phyloP scores from a whole-genome alignment of 2,113 vertebrate genomes.

The Platysternon megacephalum region DNA sequence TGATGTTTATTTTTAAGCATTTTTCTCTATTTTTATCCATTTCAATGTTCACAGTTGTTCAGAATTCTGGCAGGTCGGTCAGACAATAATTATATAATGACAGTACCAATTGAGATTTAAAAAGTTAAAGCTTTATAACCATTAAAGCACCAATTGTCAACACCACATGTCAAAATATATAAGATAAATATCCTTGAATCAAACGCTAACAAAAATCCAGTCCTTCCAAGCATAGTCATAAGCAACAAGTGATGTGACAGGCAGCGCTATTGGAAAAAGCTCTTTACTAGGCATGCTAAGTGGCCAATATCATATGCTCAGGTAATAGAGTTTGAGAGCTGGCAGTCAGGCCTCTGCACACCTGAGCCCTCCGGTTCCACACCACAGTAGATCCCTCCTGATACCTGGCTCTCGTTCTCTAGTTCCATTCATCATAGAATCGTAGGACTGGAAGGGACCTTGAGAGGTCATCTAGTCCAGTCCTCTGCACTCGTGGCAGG shows the following conservation, averaged over 20 bases:
- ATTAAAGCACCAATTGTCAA: background rate
- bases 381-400: background rate
- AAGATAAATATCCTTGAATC: background rate
- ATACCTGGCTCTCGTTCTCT: background rate
- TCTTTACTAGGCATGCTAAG: background rate
- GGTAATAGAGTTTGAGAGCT: background rate
- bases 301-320: background rate
- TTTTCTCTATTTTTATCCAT: background rate
- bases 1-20: background rate
- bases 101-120: background rate
- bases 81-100: background rate
- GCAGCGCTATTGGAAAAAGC: background rate
- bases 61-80: background rate
- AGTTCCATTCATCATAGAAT: background rate
- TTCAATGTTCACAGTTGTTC: background rate
- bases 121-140: background rate
- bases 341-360: background rate
- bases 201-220: background rate
- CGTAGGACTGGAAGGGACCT: too few relatives aligned
- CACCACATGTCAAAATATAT: background rate
- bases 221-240: background rate
- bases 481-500: too few relatives aligned
- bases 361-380: background rate
- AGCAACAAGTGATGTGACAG: background rate
- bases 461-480: too few relatives aligned